Conservation (phyloP, 2,113 vertebrate species). For the Sander vitreus region DNA sequence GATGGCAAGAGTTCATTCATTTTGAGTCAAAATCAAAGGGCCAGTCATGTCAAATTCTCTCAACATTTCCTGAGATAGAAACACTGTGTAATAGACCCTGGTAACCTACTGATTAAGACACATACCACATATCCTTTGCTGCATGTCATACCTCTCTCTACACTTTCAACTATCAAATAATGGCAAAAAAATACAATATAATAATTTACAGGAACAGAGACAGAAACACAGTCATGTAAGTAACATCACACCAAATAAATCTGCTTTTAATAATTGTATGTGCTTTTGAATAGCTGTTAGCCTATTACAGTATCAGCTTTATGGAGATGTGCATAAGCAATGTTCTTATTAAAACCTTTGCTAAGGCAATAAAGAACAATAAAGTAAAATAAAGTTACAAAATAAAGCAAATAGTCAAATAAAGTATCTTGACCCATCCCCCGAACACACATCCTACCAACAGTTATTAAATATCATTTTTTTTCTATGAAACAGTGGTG, state of each 20-base stretch:
- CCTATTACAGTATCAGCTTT: not conserved
- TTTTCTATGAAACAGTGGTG: not conserved
- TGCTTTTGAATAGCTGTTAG: not conserved
- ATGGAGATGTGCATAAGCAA: not conserved
- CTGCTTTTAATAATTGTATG: not conserved
- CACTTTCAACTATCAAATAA: not conserved
- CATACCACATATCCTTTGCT: not conserved
- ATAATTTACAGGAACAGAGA: not conserved
- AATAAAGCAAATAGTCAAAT: not conserved
- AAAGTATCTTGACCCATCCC: not conserved
- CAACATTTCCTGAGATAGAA: not conserved
- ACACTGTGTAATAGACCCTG: not conserved
- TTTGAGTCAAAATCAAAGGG: not conserved
- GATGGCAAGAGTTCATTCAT: slow-evolving; percentile 29
- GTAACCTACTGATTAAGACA: not conserved
- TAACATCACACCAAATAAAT: not conserved
- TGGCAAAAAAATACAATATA: not conserved
- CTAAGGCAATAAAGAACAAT: not conserved
- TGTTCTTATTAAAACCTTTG: not conserved
- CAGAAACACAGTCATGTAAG: not conserved
- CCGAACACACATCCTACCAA: not conserved
- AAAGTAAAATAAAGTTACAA: not conserved
- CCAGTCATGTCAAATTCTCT: not conserved
- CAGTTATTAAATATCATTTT: slow-evolving; percentile 7
- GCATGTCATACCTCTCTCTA: not conserved